Base-by-base conservation (phyloP, 92 coral and sea anemone species). In the Umimayanthus chanpuru region DNA sequence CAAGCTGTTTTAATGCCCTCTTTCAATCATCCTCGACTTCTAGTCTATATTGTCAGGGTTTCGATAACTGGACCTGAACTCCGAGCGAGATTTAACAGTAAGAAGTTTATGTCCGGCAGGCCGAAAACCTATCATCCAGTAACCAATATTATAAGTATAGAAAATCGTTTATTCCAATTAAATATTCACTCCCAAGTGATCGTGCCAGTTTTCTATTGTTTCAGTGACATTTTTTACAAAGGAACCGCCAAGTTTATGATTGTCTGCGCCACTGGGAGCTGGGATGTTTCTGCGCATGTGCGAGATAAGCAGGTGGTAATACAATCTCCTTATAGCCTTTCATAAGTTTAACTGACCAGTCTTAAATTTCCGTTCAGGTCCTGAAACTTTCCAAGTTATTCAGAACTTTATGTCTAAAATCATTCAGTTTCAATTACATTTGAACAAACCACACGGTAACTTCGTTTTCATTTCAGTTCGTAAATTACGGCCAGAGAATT, bases 251-350 rank as follows among this genome's bases (percentile, higher is more conserved):
- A 82, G 86, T 41, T 43, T 9, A 20, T 66, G 26, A 8, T 2
- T 39, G 53, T 73, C 56, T 0, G 50, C 73, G 28, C 76, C 76
- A 68, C 10, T 66, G 18, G 40, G 40, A 26, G 53, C 20, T 70
- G 12, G 25, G 18, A 38, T 18, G 77, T 12, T 83, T 67, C 44
- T 83, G 78, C 78, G 87, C 87, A 83, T 83, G 87, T 72, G 58
- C 77, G 43, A 10, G 23, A 70, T 8, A 4, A 25, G 78, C 78
- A 68, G 87, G 78, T 83, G 87, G 11, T 28, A 44, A 38, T 36
- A 12, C 9, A 7, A 30, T 40, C 3, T 29, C 38, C 29, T 18
- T n/a, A n/a, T n/a, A n/a, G n/a, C n/a, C n/a, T n/a, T n/a, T n/a
- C n/a, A n/a, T n/a, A n/a, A n/a, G n/a, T n/a, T n/a, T 11, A 47